Evolutionary conservation across 2,888 invertebrate species (phyloP).

Genomic region (Acanthosepion esculentum): DNA sequence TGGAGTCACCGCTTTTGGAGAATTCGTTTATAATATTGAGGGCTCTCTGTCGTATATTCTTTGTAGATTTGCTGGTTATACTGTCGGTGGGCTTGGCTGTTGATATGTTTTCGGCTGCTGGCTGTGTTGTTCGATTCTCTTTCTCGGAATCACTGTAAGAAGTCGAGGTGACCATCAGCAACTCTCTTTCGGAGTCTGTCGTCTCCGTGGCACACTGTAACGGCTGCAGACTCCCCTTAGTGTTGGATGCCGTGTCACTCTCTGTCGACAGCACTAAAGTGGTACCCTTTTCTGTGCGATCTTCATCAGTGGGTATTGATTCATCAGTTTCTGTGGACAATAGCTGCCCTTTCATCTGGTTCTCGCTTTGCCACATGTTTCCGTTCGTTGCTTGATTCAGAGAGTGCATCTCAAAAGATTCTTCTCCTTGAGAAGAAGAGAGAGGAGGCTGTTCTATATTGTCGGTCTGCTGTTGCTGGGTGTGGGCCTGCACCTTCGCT

Average conservation of each 20-base stretch:
- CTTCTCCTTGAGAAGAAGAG: background rate
- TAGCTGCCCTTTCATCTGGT: background rate
- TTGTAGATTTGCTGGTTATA: conserved; percentile 35
- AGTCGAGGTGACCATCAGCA: conserved; percentile 38
- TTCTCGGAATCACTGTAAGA: conserved; percentile 46
- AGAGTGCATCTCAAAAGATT: conserved; percentile 46
- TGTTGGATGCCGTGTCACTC: background rate
- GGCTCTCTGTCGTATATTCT: conserved; percentile 37
- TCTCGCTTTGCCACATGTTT: conserved; percentile 24
- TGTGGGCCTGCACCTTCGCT: conserved; percentile 50
- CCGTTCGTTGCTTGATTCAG: conserved; percentile 45
- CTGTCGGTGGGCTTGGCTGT: background rate
- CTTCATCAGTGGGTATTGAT: conserved; percentile 42
- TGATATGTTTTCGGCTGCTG: background rate
- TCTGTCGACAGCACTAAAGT: background rate
- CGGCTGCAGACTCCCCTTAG: background rate
- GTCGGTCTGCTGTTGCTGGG: background rate
- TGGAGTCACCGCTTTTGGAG: background rate
- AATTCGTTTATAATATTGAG: conserved; percentile 41
- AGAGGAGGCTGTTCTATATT: background rate
- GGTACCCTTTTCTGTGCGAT: conserved; percentile 25
- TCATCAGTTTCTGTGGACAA: conserved; percentile 41
- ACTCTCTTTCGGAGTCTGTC: conserved; percentile 45
- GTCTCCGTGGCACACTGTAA: conserved; percentile 21
- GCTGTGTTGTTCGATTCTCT: background rate